phyloP scores from a whole-genome alignment of 2,797 vertebrate genomes.

The Acanthiza pusilla region DNA sequence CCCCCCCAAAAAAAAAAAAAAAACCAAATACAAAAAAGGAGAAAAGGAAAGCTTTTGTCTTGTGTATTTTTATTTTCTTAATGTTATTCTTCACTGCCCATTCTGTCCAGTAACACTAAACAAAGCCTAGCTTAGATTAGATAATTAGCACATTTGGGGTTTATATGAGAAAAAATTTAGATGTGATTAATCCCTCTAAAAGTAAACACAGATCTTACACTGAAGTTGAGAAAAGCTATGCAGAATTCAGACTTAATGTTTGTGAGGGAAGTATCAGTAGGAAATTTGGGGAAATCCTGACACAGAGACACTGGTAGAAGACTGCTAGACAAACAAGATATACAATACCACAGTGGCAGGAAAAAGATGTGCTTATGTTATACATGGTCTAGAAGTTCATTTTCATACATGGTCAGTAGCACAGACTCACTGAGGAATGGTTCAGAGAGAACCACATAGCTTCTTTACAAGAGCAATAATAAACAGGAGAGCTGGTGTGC shows the following conservation, averaged over 20 bases:
- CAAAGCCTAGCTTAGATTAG: background rate
- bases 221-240: background rate
- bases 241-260: background rate
- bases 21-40: background rate
- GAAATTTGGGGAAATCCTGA: background rate
- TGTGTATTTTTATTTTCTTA: background rate
- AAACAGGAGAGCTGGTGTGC: background rate
- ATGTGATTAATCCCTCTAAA: background rate
- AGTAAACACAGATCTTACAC: background rate
- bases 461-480: background rate
- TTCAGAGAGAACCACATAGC: background rate
- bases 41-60: background rate
- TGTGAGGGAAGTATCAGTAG: background rate
- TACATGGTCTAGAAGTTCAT: background rate
- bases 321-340: background rate
- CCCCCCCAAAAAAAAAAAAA: background rate
- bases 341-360: background rate
- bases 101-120: background rate
- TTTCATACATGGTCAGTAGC: background rate
- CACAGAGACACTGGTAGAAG: background rate
- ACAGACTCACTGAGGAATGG: background rate
- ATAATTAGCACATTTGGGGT: background rate
- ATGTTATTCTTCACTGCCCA: background rate
- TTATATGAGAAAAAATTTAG: background rate
- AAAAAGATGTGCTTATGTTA: background rate